Evolutionary conservation across 2,113 vertebrate genomes (phyloP), one percentile per base, ranked within the genome.

Genomic region (Phoxinus phoxinus): DNA sequence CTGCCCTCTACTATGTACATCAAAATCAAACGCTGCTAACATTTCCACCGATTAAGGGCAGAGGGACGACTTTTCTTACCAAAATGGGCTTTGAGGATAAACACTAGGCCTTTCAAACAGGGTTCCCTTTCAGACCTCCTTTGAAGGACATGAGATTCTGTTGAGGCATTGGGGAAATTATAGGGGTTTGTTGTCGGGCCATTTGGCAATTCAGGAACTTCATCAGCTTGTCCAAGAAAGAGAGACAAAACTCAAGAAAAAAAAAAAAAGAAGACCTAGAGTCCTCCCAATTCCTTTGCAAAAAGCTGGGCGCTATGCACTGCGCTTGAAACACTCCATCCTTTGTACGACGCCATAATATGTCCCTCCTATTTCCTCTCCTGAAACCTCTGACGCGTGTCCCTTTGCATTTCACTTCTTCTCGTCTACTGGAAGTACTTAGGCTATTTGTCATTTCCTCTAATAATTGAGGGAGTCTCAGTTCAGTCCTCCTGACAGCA

Each of bases 11-110:
- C 21, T 51, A 89, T 86, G 78, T 85, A 90, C 89, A 90, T 86
- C 89, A 93, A 91, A 90, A 89, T 89, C 83, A 87, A 86, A 92
- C 86, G 93, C 91, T 89, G 86, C 91, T 87, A 89, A 91, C 86
- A 86, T 93, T 93, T 93, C 91, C 91, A 93, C 86, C 90, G 90
- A 93, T 93, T 94, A 93, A 89, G 91, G 91, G 83, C 89, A 44
- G 63, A 84, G 53, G 71, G 72, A 58, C 19, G 25, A 56, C 15
- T 83, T 85, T 85, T 73, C 78, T 87, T 19, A 51, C 79, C 87
- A 78, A 76, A 88, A 86, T 56, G 82, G 77, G 71, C 37, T 65
- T 30, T 37, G 41, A 80, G 75, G 71, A 91, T 90, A 92, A 93
- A 90, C 87, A 89, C 89, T 90, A 90, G 90, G 89, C 88, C 90